Percentiles rank a stretch among this genome's conserved stretches.
phyloP scores from a whole-genome alignment of 2,888 invertebrate species.

The Alloplasta piceator region DNA sequence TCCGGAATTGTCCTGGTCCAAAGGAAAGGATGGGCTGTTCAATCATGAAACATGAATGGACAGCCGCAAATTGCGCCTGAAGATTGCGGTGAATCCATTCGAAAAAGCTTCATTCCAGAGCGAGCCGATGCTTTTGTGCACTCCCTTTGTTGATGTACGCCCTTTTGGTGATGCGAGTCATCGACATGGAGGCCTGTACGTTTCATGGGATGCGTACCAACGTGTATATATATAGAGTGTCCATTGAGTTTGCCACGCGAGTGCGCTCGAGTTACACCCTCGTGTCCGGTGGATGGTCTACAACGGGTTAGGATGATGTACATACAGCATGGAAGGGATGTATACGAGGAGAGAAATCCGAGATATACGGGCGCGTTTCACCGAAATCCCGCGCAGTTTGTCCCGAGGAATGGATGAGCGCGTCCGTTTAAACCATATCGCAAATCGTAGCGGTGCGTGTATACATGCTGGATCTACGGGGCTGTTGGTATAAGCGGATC shows the following conservation, averaged over 20 bases:
- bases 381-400: constrained; percentile 41
- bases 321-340: constrained; percentile 12
- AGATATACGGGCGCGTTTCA: constrained; percentile 19
- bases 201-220: too few species aligned
- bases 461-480: not conserved
- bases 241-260: constrained; percentile 24
- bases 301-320: constrained; percentile 15
- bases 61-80: too few species aligned
- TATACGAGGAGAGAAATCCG: constrained; percentile 31
- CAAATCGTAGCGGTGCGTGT: not conserved
- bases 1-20: too few species aligned
- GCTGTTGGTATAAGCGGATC: constrained; percentile 26
- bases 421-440: constrained; percentile 48
- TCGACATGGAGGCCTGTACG: too few species aligned
- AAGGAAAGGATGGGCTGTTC: too few species aligned
- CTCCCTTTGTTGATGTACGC: too few species aligned
- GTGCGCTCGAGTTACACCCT: constrained; percentile 34
- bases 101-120: too few species aligned
- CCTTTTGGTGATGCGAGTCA: too few species aligned
- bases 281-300: constrained; percentile 1
- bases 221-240: too few species aligned
- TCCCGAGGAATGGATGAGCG: constrained; percentile 38
- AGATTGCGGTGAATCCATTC: too few species aligned
- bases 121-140: too few species aligned
- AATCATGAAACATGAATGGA: too few species aligned